Base-by-base conservation (phyloP, 2,113 vertebrate species). In the Halcyon senegalensis region DNA sequence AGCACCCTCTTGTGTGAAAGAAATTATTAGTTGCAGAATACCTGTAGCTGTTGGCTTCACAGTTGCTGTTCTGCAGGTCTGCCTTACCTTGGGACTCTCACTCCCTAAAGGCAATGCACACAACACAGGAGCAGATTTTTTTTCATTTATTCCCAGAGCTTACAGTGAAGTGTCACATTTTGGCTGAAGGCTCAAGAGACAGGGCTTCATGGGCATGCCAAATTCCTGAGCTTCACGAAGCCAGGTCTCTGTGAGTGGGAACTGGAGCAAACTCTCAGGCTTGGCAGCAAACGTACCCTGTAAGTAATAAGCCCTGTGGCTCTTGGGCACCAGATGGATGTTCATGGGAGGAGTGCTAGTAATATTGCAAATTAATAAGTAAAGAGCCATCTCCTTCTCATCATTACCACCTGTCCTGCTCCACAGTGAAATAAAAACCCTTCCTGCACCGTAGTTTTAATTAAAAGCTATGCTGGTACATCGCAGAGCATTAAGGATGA, bases 241-340 rank as follows among this genome's bases (percentile, higher is more conserved):
- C 76, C 73, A 70, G 59, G 51, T 68, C 6, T 0, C 51, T 75
- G 68, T 53, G n/a, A 84, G 64, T 2, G 6, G 48, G 53, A 79
- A 86, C 33, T 94, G n/a, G 48, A 77, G 24, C 50, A 66, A 62
- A 37, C 28, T 37, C 53, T 21, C 8, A 27, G 59, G 27, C 55
- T 80, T 3, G 0, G 59, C 56, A 75, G 51, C 0, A 1, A 82
- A 68, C 0, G 0, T 74, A 59, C 68, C 64, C 55, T 63, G 10
- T 51, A 79, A 78, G 37, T 53, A 74, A 59, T 4, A 59, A 84
- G 25, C 10, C 16, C 30, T 0, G 0, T 70, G 63, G 73, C 28
- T 88, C 41, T 74, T 2, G 6, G 81, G 68, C 51, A 72, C 69
- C 95, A 92, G 70, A 28, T 69, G 90, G 87, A 46, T 59, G 24